Conservation (phyloP, 2,888 invertebrate genomes). For the Mylabris sibirica region DNA sequence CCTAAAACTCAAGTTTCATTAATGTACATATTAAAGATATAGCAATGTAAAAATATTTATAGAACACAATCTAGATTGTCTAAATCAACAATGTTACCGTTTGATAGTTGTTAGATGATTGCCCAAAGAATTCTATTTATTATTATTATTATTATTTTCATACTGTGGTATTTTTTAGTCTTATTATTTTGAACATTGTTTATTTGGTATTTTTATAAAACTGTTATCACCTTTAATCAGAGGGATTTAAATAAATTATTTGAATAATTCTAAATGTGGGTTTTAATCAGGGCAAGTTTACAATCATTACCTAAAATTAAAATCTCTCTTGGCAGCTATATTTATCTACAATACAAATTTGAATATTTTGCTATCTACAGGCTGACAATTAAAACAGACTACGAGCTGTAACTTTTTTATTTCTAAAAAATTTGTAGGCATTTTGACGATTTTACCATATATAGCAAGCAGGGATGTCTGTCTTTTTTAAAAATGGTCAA, state of each 20-base stretch:
- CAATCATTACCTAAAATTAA: neutral
- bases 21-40: neutral
- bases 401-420: too few species aligned
- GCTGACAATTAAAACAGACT: too few species aligned
- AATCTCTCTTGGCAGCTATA: too few species aligned
- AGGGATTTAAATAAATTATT: slow-evolving; percentile 6
- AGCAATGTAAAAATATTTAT: neutral
- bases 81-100: too few species aligned
- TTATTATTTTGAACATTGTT: neutral
- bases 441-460: too few species aligned
- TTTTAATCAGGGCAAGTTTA: neutral
- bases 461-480: too few species aligned
- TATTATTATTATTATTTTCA: slow-evolving; percentile 2
- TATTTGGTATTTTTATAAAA: slow-evolving; percentile 9
- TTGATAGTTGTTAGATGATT: neutral
- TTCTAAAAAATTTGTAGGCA: too few species aligned
- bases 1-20: neutral
- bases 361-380: too few species aligned
- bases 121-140: slow-evolving; percentile 5
- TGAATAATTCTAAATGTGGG: neutral
- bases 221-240: neutral
- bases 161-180: neutral
- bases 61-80: too few species aligned
- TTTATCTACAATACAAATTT: too few species aligned
- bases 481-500: too few species aligned